Evolutionary conservation across 2,888 invertebrate species (phyloP).

Genomic region (Tiliacea citrago): DNA sequence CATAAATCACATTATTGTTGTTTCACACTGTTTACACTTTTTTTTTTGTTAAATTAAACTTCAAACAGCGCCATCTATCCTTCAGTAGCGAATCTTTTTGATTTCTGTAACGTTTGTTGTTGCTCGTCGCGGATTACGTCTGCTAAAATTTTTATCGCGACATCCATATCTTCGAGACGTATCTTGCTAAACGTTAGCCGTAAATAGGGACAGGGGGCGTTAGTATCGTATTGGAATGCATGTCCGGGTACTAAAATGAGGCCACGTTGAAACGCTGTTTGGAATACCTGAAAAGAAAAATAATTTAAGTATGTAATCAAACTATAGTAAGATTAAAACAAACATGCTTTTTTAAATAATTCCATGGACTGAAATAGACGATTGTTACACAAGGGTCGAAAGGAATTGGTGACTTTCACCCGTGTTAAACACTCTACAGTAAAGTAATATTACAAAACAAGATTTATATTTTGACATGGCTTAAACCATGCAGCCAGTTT

Average conservation of each 20-base stretch:
- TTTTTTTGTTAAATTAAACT: background rate
- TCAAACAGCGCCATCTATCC: slow-evolving; percentile 69
- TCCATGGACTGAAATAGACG: no score
- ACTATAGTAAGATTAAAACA: background rate
- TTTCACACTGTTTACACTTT: background rate
- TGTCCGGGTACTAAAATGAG: slow-evolving; percentile 94
- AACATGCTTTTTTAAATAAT: no score
- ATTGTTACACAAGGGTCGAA: no score
- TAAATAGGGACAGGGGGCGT: slow-evolving; percentile 92
- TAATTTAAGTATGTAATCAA: background rate
- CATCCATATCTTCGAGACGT: slow-evolving; percentile 91
- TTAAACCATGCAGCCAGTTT: no score
- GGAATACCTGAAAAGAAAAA: slow-evolving; percentile 78
- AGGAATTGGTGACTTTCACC: no score
- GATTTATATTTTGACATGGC: no score
- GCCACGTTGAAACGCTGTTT: slow-evolving; percentile 92
- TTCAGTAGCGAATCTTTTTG: slow-evolving; percentile 74
- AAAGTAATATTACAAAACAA: no score
- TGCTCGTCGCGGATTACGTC: slow-evolving; percentile 92
- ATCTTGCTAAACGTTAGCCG: slow-evolving; percentile 94
- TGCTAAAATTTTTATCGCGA: slow-evolving; percentile 91
- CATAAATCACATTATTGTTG: background rate
- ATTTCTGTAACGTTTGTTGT: slow-evolving; percentile 66
- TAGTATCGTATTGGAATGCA: slow-evolving; percentile 92
- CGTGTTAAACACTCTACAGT: no score